Evolutionary conservation across 2,113 vertebrate species (phyloP), one percentile per base, ranked within the genome.

Genomic region (Cyprinodon variegatus): DNA sequence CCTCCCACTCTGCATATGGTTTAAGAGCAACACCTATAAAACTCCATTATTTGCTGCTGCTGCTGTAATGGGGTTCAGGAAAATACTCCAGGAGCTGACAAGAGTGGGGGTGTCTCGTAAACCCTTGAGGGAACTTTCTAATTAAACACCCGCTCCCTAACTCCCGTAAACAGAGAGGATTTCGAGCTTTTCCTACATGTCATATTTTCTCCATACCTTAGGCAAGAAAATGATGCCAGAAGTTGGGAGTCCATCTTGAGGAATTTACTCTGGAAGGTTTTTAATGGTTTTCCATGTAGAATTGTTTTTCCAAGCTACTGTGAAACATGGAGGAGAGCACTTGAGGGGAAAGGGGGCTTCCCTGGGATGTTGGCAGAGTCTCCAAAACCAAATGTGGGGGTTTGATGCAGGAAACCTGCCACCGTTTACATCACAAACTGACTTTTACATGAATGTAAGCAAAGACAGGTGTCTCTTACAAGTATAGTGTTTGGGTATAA

Each of bases 221-320:
- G 90, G 92, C 86, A 4, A 79, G n/a, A 81, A 73, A 88, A 72
- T 53, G 57, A 61, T 89, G 90, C 89, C 91, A 93, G 84, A 80
- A 88, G 76, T 88, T 72, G 85, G 89, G 90, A 92, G 91, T 88
- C 90, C 90, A 89, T 88, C 81, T 45, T 90, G 85, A 84, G 86
- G 91, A 92, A 92, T 92, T 87, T 74, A 70, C 71, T 89, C 82
- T 77, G 79, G 87, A 85, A 89, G 88, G 85, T 90, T 93, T 57
- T 92, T 91, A 91, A 92, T 90, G 87, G 92, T 92, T 93, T 93
- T 93, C 89, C 89, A 86, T 83, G 91, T 83, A 76, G 86, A 90
- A 87, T 89, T 89, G 88, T 91, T 91, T 93, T 93, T 93, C 91
- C 92, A 86, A 90, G 91, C 92, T 93, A 89, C 89, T 86, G 92